These are phyloP conservation scores for Enteromius anoplus DNA, from an alignment of 2,797 vertebrate species.

Conservation along the genomic window DNA sequence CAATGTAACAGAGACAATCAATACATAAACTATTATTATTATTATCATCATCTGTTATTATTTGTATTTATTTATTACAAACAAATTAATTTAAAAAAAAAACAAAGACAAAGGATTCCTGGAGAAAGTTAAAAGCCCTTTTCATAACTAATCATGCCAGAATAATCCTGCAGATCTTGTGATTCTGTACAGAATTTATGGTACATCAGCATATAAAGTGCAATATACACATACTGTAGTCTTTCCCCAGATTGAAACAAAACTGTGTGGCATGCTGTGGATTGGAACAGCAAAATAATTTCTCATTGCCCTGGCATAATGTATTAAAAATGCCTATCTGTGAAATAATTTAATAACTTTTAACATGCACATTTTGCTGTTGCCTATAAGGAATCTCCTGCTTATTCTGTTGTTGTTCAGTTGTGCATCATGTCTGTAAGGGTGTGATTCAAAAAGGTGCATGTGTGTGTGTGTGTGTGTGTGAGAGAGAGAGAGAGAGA, in stretches of 20 bases:
- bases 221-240: constrained; percentile 3
- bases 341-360: constrained; percentile 23
- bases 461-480: constrained; percentile 37
- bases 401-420: not conserved
- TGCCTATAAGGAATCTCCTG: not conserved
- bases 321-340: constrained; percentile 29
- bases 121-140: constrained; percentile 15
- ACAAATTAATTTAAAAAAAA: not conserved
- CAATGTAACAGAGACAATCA: not conserved
- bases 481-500: constrained; percentile 29
- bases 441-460: constrained; percentile 40
- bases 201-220: constrained; percentile 25
- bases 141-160: not conserved
- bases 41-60: too few relatives aligned
- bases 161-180: constrained; percentile 26
- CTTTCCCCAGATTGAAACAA: constrained; percentile 17
- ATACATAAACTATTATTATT: not conserved
- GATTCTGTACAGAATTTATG: constrained; percentile 19
- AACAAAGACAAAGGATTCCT: not conserved
- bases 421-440: constrained; percentile 47
- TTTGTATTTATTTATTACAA: not conserved
- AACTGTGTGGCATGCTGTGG: constrained; percentile 18
- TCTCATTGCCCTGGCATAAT: constrained; percentile 7
- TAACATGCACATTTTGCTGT: constrained; percentile 15
- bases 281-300: constrained; percentile 14